Evolutionary conservation across 1,140 invertebrate genomes (phyloP).

Genomic region (Propsilocerus akamusi): DNA sequence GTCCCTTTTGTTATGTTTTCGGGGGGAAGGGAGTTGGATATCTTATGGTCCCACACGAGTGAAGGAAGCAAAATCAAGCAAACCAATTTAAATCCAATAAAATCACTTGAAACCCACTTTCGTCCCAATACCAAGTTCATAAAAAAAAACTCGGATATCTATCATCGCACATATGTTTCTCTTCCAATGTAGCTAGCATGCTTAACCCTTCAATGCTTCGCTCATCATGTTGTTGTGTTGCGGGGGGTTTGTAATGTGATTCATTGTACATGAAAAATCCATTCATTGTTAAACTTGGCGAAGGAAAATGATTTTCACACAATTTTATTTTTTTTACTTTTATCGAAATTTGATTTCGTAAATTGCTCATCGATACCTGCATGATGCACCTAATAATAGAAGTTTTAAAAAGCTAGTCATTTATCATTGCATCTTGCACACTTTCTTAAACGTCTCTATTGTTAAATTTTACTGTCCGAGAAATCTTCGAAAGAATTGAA

Average conservation of each 20-base stretch:
- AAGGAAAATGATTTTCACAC: too few species aligned
- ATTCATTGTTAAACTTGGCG: background rate
- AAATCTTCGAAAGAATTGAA: too few species aligned
- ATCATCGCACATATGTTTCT: slow-evolving; percentile 1
- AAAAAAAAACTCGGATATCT: background rate
- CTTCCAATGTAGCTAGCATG: background rate
- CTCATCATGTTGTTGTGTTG: background rate
- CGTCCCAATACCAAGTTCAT: background rate
- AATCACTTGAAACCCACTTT: slow-evolving; percentile 1
- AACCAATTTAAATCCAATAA: slow-evolving; percentile 4
- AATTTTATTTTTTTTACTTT: too few species aligned
- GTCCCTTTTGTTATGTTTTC: too few species aligned
- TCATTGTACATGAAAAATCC: background rate
- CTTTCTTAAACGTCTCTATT: too few species aligned
- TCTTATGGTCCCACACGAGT: background rate
- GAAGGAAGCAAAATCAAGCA: background rate
- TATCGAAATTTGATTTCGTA: too few species aligned
- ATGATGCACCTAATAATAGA: too few species aligned
- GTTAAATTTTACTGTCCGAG: too few species aligned
- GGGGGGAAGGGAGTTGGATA: background rate
- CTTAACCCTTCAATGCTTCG: background rate
- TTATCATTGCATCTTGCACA: too few species aligned
- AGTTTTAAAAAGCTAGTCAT: too few species aligned
- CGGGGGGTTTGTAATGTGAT: background rate
- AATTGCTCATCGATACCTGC: too few species aligned